These are phyloP conservation scores for Chouioia cunea DNA, from an alignment of 2,888 invertebrate species.

Conservation along the genomic window DNA sequence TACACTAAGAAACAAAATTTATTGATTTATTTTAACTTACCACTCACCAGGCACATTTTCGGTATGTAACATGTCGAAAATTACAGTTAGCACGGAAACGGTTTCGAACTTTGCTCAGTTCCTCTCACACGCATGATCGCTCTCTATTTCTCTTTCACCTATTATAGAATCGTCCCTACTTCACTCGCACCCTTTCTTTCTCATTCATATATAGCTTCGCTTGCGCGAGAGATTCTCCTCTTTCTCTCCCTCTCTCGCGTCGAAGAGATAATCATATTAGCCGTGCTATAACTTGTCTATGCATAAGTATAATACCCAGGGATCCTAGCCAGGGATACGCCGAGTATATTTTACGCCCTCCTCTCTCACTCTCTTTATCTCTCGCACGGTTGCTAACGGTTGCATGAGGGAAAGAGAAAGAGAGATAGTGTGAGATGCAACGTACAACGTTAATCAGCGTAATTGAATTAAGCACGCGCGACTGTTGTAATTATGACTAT, in stretches of 20 bases:
- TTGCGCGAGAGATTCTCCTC: background rate
- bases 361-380: conserved; percentile 32
- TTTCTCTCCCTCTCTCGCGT: conserved; percentile 47
- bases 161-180: conserved; percentile 1
- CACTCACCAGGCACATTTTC: no score
- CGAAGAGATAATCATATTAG: conserved; percentile 68
- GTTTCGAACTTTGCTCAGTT: conserved; percentile 29
- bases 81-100: conserved; percentile 20
- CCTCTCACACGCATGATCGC: conserved; percentile 32
- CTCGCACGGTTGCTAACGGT: conserved; percentile 30
- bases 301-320: conserved; percentile 66
- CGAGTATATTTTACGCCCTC: conserved; percentile 60
- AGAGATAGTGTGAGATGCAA: conserved; percentile 55
- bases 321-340: conserved; percentile 63
- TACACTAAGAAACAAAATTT: no score
- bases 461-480: conserved; percentile 68
- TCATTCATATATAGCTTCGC: background rate
- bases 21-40: no score
- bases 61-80: conserved; percentile 1
- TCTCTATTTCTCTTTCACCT: background rate
- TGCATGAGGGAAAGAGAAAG: conserved; percentile 25
- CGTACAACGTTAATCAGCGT: conserved; percentile 68
- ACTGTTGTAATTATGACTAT: conserved; percentile 69
- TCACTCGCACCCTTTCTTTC: background rate
- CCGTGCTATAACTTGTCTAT: conserved; percentile 66